A percentile compares a stretch with the other conserved stretches of the same genome.
phyloP scores from a whole-genome alignment of 1,140 invertebrate genomes.

The Neodiprion virginianus region DNA sequence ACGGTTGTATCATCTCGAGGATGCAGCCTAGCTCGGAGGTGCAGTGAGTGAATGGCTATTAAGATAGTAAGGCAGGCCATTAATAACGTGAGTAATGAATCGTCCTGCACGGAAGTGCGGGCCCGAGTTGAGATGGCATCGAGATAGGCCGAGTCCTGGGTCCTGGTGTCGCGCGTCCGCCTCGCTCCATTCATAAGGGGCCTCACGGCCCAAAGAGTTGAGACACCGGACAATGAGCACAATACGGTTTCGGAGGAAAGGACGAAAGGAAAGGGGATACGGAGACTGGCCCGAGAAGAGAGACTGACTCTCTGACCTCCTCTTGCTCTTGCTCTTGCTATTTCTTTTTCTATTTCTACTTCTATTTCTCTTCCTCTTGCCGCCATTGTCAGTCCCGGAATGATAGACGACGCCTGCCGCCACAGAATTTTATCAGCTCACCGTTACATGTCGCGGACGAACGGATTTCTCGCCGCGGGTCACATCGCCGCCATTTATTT shows the following conservation, averaged over 20 bases:
- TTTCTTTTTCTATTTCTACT: neutral
- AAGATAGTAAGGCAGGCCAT: conserved; percentile 32
- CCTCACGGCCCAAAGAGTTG: neutral
- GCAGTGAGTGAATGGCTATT: conserved; percentile 27
- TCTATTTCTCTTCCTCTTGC: neutral
- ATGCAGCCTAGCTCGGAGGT: neutral
- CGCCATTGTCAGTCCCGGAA: conserved; percentile 13
- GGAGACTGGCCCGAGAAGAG: neutral
- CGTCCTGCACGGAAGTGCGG: conserved; percentile 25
- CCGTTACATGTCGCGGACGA: conserved; percentile 11
- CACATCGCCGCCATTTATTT: too few relatives aligned
- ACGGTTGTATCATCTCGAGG: too few relatives aligned
- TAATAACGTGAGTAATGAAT: conserved; percentile 38
- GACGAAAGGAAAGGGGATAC: neutral
- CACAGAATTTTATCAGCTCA: conserved; percentile 30
- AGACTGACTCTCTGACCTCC: too few relatives aligned
- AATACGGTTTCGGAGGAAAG: neutral
- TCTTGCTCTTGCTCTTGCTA: too few relatives aligned
- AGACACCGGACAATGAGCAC: conserved; percentile 2
- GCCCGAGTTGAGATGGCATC: conserved; percentile 21
- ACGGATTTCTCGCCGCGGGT: neutral
- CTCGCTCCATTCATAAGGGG: conserved; percentile 16
- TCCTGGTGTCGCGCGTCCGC: conserved; percentile 11
- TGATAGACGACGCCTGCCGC: conserved; percentile 27
- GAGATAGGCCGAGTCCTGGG: neutral